Base-by-base conservation (phyloP, 2,888 invertebrate species). In the Augiades crinisus region DNA sequence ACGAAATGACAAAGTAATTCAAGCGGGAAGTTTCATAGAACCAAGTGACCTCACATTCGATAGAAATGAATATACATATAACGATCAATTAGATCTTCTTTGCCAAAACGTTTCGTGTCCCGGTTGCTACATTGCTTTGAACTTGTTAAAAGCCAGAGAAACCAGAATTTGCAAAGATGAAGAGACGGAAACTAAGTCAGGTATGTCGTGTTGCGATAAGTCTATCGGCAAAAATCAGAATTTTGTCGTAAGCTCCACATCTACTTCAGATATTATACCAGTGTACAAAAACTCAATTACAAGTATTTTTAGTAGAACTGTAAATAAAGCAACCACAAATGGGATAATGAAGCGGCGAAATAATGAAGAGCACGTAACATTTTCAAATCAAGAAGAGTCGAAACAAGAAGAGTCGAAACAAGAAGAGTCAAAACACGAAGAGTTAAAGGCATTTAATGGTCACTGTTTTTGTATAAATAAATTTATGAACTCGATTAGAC, bases 401-500 rank as follows among this genome's bases (percentile, higher is more conserved):
- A 16, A 10, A 43, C 17, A 21, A 17, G n/a, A n/a, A n/a, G n/a
- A n/a, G n/a, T 40, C 51, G 51, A 22, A 43, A 30, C 22, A 45
- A n/a, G 40, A 36, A 21, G 16, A 10, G 6, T 8, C 7, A 19
- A 16, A 10, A 43, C 17, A 21, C n/a, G n/a, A n/a, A 17, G 24
- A 55, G 19, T 16, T 31, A 13, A 47, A 55, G 7, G 34, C 33
- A n/a, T 47, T 54, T 6, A 19, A 51, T n/a, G 58, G 22, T 0
- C 57, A 63, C 13, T 75, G 77, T 52, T 38, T 71, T 52, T 76
- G 78, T 49, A 58, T 81, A 52, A 70, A 80, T 47, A 70, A 69
- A 38, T 80, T 75, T 43, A 66, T 85, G 10, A 65, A 80, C 44
- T 63, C 78, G n/a, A 78, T 85, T 37, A 73, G 79, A 53, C 81